phyloP scores from a whole-genome alignment of 2,888 invertebrate genomes.

The Colostygia pectinataria region DNA sequence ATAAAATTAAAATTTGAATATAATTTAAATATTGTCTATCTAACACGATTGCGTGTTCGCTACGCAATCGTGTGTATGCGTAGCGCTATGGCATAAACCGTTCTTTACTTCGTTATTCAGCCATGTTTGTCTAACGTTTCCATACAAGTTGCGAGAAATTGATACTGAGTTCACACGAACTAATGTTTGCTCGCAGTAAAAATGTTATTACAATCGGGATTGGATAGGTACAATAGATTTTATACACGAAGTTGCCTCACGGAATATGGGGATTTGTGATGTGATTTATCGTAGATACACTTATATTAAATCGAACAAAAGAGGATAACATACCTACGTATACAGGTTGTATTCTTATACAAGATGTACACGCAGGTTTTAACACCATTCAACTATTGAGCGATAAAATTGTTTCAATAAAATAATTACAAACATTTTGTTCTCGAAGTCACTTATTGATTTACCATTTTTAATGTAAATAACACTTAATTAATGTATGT shows the following conservation, averaged over 20 bases:
- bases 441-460: too few relatives aligned
- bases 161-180: slow-evolving; percentile 62
- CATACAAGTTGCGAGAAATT: slow-evolving; percentile 71
- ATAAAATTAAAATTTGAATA: too few relatives aligned
- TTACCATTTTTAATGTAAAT: too few relatives aligned
- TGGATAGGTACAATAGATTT: slow-evolving; percentile 25
- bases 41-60: too few relatives aligned
- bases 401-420: too few relatives aligned
- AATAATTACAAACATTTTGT: too few relatives aligned
- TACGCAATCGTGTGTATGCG: too few relatives aligned
- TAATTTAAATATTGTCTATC: too few relatives aligned
- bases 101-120: slow-evolving; percentile 24
- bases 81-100: slow-evolving; percentile 9
- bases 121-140: slow-evolving; percentile 55
- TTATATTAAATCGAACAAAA: slow-evolving; percentile 1
- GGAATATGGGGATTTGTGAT: slow-evolving; percentile 21
- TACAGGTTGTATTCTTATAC: too few relatives aligned
- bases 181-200: slow-evolving; percentile 57
- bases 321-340: not conserved
- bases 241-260: slow-evolving; percentile 21
- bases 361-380: too few relatives aligned
- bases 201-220: slow-evolving; percentile 54
- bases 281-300: not conserved
- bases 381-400: too few relatives aligned
- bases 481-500: too few relatives aligned